phyloP scores from a whole-genome alignment of 2,797 vertebrate genomes.

The Tadarida brasiliensis region DNA sequence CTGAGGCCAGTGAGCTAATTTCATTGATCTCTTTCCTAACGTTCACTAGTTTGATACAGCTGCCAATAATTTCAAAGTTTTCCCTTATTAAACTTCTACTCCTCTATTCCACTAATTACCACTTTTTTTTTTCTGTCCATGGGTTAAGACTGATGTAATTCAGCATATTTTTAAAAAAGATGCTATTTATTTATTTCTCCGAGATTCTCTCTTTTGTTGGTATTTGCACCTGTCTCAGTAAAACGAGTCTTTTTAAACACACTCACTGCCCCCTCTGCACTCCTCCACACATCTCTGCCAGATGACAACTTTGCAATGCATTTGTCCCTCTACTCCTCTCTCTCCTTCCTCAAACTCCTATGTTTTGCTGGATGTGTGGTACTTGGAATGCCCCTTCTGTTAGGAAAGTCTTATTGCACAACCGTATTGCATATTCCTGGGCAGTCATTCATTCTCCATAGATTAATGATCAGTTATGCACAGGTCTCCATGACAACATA shows the following conservation, averaged over 20 bases:
- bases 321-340: no score
- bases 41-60: background rate
- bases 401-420: background rate
- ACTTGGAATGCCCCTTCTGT: background rate
- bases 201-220: background rate
- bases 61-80: background rate
- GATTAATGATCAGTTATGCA: background rate
- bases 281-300: background rate
- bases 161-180: background rate
- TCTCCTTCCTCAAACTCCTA: background rate
- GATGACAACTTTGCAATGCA: background rate
- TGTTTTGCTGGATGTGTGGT: background rate
- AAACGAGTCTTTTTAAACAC: background rate
- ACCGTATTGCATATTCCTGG: background rate
- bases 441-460: no score
- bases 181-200: background rate
- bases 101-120: background rate
- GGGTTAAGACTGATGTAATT: background rate
- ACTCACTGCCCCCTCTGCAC: fast-evolving
- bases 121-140: background rate
- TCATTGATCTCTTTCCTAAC: background rate
- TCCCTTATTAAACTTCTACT: background rate
- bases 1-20: background rate
- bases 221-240: background rate
- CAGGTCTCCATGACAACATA: fast-evolving